A percentile compares a stretch with the other conserved stretches of the same genome.
Evolutionary conservation across 2,797 vertebrate genomes (phyloP).

Genomic region (Pangasius krempfi): DNA sequence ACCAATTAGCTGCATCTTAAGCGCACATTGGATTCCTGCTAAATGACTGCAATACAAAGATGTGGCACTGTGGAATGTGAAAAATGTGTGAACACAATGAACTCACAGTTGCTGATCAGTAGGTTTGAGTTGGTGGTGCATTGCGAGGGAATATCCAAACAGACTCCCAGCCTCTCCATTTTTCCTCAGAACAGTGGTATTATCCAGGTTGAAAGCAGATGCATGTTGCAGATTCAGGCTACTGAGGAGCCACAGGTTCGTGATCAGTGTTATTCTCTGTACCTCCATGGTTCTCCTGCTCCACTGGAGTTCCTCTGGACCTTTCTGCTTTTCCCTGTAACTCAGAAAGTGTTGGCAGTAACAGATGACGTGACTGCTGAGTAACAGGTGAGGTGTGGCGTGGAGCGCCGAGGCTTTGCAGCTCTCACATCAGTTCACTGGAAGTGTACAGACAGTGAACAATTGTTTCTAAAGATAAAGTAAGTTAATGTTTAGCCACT

Average conservation of each 20-base stretch:
- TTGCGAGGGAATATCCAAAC: constrained; percentile 88
- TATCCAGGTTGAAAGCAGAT: constrained; percentile 82
- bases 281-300: constrained; percentile 51
- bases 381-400: constrained; percentile 8
- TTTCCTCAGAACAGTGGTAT: constrained; percentile 75
- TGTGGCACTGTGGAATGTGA: background rate
- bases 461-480: constrained; percentile 11
- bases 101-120: constrained; percentile 67
- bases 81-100: background rate
- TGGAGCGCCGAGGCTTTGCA: background rate
- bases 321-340: background rate
- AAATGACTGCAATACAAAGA: background rate
- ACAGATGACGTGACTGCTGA: background rate
- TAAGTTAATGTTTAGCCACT: background rate
- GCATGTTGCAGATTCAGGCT: constrained; percentile 22
- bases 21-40: background rate
- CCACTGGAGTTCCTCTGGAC: background rate
- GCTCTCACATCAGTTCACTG: background rate
- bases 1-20: background rate
- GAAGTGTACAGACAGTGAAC: constrained; percentile 23
- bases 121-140: constrained; percentile 84
- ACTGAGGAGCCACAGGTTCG: constrained; percentile 45
- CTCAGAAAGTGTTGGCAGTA: background rate
- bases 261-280: constrained; percentile 19
- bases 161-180: constrained; percentile 77